These are phyloP conservation scores for Herpetotheres cachinnans DNA, from an alignment of 2,113 vertebrate genomes.

Conservation along the genomic window DNA sequence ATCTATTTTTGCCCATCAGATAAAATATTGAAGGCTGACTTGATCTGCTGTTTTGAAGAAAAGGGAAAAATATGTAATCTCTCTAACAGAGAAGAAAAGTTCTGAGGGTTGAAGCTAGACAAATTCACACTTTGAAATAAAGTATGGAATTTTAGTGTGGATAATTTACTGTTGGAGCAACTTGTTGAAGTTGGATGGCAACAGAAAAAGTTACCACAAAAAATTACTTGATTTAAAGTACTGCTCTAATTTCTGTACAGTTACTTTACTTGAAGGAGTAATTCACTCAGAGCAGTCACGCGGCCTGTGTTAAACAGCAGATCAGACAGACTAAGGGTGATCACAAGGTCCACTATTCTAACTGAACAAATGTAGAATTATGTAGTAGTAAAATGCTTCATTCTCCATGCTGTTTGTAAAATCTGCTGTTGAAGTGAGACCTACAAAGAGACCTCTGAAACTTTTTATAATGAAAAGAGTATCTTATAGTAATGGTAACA, in stretches of 20 bases:
- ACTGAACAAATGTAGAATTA: background rate
- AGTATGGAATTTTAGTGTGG: background rate
- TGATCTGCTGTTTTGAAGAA: background rate
- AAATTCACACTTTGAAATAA: background rate
- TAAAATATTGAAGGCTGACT: background rate
- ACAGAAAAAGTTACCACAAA: background rate
- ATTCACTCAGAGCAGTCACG: background rate
- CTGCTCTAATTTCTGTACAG: background rate
- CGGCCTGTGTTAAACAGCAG: background rate
- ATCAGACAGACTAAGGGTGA: background rate
- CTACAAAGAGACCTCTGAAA: background rate
- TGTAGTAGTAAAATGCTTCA: background rate
- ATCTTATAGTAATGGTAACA: background rate
- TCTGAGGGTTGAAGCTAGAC: background rate
- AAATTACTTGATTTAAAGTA: background rate
- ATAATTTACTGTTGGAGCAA: background rate
- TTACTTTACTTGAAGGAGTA: background rate
- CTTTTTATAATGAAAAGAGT: background rate
- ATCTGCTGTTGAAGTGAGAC: fast-evolving
- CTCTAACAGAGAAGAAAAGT: background rate
- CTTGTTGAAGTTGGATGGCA: background rate
- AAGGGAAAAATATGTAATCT: background rate
- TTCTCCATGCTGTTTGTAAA: background rate
- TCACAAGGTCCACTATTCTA: background rate
- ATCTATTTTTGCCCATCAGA: background rate